These are phyloP conservation scores for Acropternis orthonyx DNA, from an alignment of 2,797 vertebrate species.

Conservation along the genomic window DNA sequence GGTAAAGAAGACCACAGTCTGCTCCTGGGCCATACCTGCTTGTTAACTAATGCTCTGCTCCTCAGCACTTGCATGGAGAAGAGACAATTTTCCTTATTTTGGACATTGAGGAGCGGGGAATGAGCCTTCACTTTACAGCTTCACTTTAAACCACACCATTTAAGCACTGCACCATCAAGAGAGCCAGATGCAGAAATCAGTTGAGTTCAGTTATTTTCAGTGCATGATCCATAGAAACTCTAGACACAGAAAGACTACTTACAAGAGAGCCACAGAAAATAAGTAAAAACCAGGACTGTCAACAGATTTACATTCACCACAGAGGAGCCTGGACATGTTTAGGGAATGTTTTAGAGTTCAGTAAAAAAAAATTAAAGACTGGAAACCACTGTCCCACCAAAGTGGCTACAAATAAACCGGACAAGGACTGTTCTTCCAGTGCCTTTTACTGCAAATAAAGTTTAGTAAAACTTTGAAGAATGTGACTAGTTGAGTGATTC, in stretches of 20 bases:
- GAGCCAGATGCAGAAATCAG: neutral
- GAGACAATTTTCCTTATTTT: neutral
- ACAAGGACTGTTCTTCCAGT: neutral
- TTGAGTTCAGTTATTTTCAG: neutral
- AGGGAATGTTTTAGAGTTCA: neutral
- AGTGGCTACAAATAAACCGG: neutral
- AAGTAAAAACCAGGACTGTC: neutral
- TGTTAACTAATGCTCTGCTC: neutral
- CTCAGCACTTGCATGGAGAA: neutral
- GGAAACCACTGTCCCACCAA: neutral
- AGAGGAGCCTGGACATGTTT: neutral
- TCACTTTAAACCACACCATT: neutral
- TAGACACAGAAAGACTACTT: neutral
- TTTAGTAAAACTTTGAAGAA: neutral
- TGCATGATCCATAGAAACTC: neutral
- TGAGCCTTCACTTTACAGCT: neutral
- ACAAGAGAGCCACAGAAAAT: neutral
- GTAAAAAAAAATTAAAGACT: neutral
- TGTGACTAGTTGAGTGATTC: neutral
- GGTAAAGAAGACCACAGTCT: neutral
- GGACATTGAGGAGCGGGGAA: neutral
- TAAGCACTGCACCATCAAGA: neutral
- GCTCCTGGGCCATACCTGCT: neutral
- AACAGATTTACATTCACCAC: neutral
- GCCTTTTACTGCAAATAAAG: neutral